Evolutionary conservation across 2,113 vertebrate genomes (phyloP), one percentile per base, ranked within the genome.

Genomic region (Galbula dea): DNA sequence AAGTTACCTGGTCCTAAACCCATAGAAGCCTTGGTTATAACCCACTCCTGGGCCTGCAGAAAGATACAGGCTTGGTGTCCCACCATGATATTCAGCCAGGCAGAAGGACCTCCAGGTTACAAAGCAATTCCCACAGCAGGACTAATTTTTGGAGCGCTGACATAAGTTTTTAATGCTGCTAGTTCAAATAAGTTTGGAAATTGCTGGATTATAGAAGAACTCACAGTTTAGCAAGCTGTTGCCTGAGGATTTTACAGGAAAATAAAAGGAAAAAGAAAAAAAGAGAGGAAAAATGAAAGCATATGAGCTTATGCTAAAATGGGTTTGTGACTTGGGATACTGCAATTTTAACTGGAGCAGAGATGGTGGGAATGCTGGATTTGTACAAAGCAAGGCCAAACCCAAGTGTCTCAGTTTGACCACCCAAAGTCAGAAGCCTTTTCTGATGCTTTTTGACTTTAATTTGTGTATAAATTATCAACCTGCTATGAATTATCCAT

Each of bases 211-310:
- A 41, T 14, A 78, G 62, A 29, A 79, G 36, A 71, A 12, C 19
- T 78, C n/a, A 63, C 16, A 65, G 36, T 77, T 81, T 63, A 74
- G 46, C 43, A 75, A 81, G 36, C 9, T 77, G 16, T 61, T 83
- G 69, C 77, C 77, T 61, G 34, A 92, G 73, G 86, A 92, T 65
- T 81, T 88, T 82, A 91, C n/a, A 74, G 52, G 34, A 91, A 88
- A 82, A 59, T 6, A 62, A 32, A 83, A 12, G n/a, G 49, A 15
- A 29, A 17, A 11, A 79, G 14, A 34, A 71, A 62, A 85, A 66
- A 36, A 34, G 3, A 76, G 61, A 34, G 36, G 3, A 76, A 83
- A 93, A 95, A 62, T 77, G 79, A 90, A 95, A 90, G 27, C 62
- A 65, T 86, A 63, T 67, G 55, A 93, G 22, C 26, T 84, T 82